phyloP scores from a whole-genome alignment of 2,113 vertebrate genomes.

The Cavia porcellus region DNA sequence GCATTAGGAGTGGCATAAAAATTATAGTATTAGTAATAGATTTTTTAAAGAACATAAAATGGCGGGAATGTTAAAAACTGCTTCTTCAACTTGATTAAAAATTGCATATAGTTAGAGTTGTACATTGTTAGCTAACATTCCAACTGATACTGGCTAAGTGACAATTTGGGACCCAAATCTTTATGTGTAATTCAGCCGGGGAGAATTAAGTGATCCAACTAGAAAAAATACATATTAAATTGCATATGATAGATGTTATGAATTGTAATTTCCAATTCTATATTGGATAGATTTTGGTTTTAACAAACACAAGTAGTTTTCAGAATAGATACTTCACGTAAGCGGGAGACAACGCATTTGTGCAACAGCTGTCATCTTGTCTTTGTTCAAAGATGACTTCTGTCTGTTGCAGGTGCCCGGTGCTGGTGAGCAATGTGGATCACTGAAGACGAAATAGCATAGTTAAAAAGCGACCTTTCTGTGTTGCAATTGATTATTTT shows the following conservation, averaged over 20 bases:
- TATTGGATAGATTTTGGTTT: neutral
- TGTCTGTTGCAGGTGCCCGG: neutral
- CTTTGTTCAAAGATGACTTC: neutral
- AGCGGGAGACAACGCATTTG: neutral
- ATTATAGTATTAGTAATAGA: neutral
- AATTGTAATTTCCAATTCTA: neutral
- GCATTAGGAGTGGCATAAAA: neutral
- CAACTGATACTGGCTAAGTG: neutral
- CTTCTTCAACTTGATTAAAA: neutral
- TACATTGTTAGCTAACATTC: neutral
- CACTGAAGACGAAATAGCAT: neutral
- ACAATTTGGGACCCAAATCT: neutral
- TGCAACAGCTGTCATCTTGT: neutral
- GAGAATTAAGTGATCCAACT: neutral
- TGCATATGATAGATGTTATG: neutral
- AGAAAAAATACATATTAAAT: neutral
- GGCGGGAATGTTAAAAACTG: neutral
- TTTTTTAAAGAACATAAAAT: neutral
- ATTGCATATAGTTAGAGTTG: neutral
- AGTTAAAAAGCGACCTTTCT: neutral
- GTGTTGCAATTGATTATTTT: neutral
- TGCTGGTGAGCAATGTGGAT: neutral
- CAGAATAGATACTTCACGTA: neutral
- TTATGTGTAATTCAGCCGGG: neutral
- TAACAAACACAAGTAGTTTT: neutral